Evolutionary conservation across 2,113 vertebrate species (phyloP), one percentile per base, ranked within the genome.

Genomic region (Naja naja): DNA sequence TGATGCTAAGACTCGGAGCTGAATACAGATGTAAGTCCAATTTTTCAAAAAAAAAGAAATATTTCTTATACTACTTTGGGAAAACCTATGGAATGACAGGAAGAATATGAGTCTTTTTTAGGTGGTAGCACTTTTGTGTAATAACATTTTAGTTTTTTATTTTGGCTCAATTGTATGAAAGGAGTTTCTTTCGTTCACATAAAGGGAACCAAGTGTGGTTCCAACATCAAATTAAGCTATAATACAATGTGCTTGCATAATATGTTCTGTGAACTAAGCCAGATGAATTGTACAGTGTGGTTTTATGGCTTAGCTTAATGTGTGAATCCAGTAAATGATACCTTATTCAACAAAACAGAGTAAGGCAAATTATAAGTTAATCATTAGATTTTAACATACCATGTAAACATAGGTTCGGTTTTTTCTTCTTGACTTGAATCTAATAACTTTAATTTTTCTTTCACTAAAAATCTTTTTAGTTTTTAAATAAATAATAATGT

Each of bases 1-100:
- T 99, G 43, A 99, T 99, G 99, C 95, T 99, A 96, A 98, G 99
- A 58, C 98, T 99, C 49, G 99, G 99, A 88, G 99, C 99, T 12
- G 99, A 99, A 96, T 99, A 99, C 97, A 97, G 99, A 97, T 98
- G 99, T 99, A 97, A 99, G 99, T 98, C 94, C 27, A 30, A 0
- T 23, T 49, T 45, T 55, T 89, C 16, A 58, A 9, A 10, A 90
- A 47, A 93, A 14, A 88, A 49, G 88, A 74, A 14, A 27, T 64
- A 27, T 18, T 5, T 54, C n/a, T 9, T 49, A 91, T 12, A 27
- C n/a, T 23, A 34, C 23, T 47, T 58, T 55, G 49, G 9, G 14
- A n/a, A 20, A n/a, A 49, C 23, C 1, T 91, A 56, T 22, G 47
- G 27, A 91, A 43, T 27, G 49, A 49, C 8, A 90, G 30, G 34